These are phyloP conservation scores for Aquatica leii DNA, from an alignment of 2,888 invertebrate genomes.

Conservation along the genomic window DNA sequence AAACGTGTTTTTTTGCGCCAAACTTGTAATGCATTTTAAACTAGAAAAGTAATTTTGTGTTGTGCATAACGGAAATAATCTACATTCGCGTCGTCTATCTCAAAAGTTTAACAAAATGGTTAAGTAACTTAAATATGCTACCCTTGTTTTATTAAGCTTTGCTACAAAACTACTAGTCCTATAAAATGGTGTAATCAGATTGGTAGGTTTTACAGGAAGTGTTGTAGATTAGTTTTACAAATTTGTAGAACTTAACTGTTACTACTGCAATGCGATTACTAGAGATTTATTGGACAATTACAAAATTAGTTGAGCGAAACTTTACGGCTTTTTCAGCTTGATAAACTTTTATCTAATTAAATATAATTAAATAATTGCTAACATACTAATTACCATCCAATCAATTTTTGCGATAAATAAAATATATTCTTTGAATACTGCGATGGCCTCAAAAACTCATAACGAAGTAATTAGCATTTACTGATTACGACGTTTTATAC, in stretches of 20 bases:
- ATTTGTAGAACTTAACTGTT: constrained; percentile 17
- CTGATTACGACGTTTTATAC: no score
- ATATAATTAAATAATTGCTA: no score
- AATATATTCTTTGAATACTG: no score
- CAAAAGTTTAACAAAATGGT: constrained; percentile 11
- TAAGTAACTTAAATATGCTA: constrained; percentile 27
- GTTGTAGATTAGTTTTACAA: constrained; percentile 28
- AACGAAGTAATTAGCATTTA: no score
- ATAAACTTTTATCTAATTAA: constrained; percentile 6
- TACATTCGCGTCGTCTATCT: constrained; percentile 24
- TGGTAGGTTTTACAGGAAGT: constrained; percentile 27
- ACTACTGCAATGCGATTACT: constrained; percentile 19
- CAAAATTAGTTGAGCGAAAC: constrained; percentile 19
- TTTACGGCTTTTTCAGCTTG: constrained; percentile 13
- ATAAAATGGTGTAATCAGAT: constrained; percentile 26
- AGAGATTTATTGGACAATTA: constrained; percentile 22
- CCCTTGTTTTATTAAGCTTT: constrained; percentile 27
- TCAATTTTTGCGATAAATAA: no score
- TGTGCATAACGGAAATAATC: no score
- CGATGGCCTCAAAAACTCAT: no score
- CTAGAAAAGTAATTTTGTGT: no score
- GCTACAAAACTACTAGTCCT: constrained; percentile 19
- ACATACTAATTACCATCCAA: no score
- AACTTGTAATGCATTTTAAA: no score
- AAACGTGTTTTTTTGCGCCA: no score